A percentile compares a stretch with the other conserved stretches of the same genome.
These are phyloP conservation scores for Patella depressa DNA, from an alignment of 2,888 invertebrate species.

Conservation along the genomic window DNA sequence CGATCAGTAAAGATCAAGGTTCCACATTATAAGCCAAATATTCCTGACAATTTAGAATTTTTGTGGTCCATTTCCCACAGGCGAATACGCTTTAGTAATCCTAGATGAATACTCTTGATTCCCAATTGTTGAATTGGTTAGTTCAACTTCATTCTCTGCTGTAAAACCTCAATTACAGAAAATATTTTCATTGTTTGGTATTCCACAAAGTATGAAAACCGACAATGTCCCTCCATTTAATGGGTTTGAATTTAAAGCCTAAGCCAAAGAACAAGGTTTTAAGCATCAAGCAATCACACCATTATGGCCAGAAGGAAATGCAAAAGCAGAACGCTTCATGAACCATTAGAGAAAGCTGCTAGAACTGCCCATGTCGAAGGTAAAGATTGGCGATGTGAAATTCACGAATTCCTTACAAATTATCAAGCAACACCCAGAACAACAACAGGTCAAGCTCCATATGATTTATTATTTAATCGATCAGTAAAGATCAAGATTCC, in stretches of 20 bases:
- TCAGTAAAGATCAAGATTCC: too few relatives aligned
- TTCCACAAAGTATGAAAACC: slow-evolving; percentile 25
- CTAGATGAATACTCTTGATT: slow-evolving; percentile 9
- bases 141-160: neutral
- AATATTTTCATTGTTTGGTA: slow-evolving; percentile 32
- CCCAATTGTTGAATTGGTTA: slow-evolving; percentile 1
- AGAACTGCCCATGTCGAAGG: neutral
- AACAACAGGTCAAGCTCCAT: too few relatives aligned
- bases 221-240: slow-evolving; percentile 43
- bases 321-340: slow-evolving; percentile 43
- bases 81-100: slow-evolving; percentile 24
- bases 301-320: slow-evolving; percentile 42
- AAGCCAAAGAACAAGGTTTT: slow-evolving; percentile 28
- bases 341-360: slow-evolving; percentile 23
- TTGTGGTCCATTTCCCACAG: slow-evolving; percentile 24
- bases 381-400: neutral
- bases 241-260: slow-evolving; percentile 14
- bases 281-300: slow-evolving; percentile 40
- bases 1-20: too few relatives aligned
- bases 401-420: neutral
- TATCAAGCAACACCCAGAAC: neutral
- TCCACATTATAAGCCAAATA: too few relatives aligned
- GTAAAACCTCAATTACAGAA: neutral
- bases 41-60: too few relatives aligned
- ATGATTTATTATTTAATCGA: too few relatives aligned